A percentile compares a stretch with the other conserved stretches of the same genome.
These are phyloP conservation scores for Papilio aristodemus DNA, from an alignment of 1,140 invertebrate genomes.

Conservation along the genomic window DNA sequence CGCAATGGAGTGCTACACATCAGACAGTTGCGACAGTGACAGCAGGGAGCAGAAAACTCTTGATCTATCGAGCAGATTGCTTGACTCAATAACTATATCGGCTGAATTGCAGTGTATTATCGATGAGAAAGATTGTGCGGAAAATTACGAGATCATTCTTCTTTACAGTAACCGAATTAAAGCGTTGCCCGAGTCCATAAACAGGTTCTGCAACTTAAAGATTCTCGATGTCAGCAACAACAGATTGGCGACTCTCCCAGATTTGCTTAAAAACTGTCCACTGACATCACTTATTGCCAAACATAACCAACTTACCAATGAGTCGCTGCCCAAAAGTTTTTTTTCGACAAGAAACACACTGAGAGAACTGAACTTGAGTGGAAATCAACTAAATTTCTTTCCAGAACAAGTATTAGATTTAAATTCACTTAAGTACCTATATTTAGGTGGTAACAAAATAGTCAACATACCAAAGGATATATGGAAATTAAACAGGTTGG, in stretches of 20 bases:
- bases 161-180: slow-evolving; percentile 86
- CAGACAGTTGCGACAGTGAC: slow-evolving; percentile 90
- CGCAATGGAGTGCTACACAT: slow-evolving; percentile 87
- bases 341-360: slow-evolving; percentile 80
- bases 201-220: slow-evolving; percentile 85
- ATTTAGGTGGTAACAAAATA: slow-evolving; percentile 94
- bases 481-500: slow-evolving; percentile 88
- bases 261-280: slow-evolving; percentile 87
- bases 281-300: slow-evolving; percentile 89
- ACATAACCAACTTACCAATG: slow-evolving; percentile 91
- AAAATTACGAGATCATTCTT: slow-evolving; percentile 85
- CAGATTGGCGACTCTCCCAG: slow-evolving; percentile 87
- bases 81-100: slow-evolving; percentile 82
- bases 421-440: slow-evolving; percentile 88
- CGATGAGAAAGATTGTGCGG: slow-evolving; percentile 80
- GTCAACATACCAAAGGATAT: slow-evolving; percentile 90
- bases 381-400: slow-evolving; percentile 91
- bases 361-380: slow-evolving; percentile 94
- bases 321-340: slow-evolving; percentile 93
- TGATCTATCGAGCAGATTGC: slow-evolving; percentile 85
- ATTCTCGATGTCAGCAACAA: slow-evolving; percentile 94
- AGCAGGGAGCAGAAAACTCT: slow-evolving; percentile 84
- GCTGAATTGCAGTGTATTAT: slow-evolving; percentile 81
- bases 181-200: slow-evolving; percentile 78
- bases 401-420: slow-evolving; percentile 93